Percentiles rank a stretch among this genome's conserved stretches.
These are phyloP conservation scores for Eulemur coronatus DNA, from an alignment of 2,797 vertebrate genomes.

Conservation along the genomic window DNA sequence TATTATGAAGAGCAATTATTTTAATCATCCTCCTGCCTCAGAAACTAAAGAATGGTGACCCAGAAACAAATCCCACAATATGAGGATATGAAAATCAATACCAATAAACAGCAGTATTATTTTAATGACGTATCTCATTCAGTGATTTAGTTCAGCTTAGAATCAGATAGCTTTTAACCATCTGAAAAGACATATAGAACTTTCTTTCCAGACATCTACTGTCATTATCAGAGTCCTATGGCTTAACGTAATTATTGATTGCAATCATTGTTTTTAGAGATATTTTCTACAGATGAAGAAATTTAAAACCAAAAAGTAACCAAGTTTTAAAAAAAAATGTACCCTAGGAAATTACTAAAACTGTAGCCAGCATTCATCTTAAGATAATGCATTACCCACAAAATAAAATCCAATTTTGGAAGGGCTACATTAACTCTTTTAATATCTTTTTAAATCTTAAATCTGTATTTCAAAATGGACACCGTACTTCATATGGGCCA, in stretches of 20 bases:
- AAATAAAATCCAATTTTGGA: constrained; percentile 38
- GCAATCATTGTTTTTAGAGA: neutral
- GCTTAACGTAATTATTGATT: neutral
- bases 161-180: neutral
- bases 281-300: neutral
- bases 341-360: constrained; percentile 18
- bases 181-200: neutral
- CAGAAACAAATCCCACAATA: constrained; percentile 17
- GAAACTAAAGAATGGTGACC: constrained; percentile 7
- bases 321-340: neutral
- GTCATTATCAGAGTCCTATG: neutral
- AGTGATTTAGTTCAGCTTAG: neutral
- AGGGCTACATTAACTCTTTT: neutral
- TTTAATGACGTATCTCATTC: neutral
- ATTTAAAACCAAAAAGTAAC: neutral
- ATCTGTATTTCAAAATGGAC: neutral
- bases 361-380: neutral
- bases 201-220: neutral
- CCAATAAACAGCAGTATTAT: neutral
- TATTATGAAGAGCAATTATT: neutral
- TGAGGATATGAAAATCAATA: constrained; percentile 11
- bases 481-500: neutral
- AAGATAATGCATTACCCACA: neutral
- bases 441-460: constrained; percentile 2
- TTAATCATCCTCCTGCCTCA: neutral